Evolutionary conservation across 2,797 vertebrate species (phyloP), one percentile per base, ranked within the genome.

Genomic region (Typhlichthys subterraneus): DNA sequence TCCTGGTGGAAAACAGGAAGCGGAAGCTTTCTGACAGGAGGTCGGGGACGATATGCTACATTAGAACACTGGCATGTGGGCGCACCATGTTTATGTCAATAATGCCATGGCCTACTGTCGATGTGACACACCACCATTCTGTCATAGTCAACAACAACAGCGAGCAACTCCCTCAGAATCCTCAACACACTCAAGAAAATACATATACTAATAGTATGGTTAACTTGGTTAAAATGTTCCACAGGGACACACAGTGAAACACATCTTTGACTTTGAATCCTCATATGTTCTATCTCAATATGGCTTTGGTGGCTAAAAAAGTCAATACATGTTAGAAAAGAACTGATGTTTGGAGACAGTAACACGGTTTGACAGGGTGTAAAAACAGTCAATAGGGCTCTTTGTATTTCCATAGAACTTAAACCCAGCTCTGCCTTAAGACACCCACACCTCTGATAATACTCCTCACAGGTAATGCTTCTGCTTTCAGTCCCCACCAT

Each of bases 1-100:
- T 33, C 23, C 53, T 6, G 29, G 11, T 13, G 47, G 45, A 67
- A 75, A 75, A 73, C 67, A 73, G 70, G 63, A 76, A 76, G 57
- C 46, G 33, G 49, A 80, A 72, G 53, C 50, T 72, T 83, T 57
- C 58, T 74, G n/a, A 65, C 65, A 69, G 14, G 63, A 19, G 52
- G 23, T 60, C 47, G 15, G 11, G 11, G 38, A 57, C 17, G 62
- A 61, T 46, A 65, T 56, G 51, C 59, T 68, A 63, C 66, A 14
- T 68, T 13, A 63, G 48, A 31, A 66, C 17, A 54, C 9, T 59
- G 49, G 63, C 50, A 47, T 15, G 42, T 67, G 59, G 65, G 33
- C 57, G 15, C 3, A 12, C 7, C 46, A 4, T 48, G 47, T 48
- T 65, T 47, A 48, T 65, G 53, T 33, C 64, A 45, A 46, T 38